Evolutionary conservation across 2,113 vertebrate genomes (phyloP), one percentile per base, ranked within the genome.

Genomic region (Periophthalmus modestus): DNA sequence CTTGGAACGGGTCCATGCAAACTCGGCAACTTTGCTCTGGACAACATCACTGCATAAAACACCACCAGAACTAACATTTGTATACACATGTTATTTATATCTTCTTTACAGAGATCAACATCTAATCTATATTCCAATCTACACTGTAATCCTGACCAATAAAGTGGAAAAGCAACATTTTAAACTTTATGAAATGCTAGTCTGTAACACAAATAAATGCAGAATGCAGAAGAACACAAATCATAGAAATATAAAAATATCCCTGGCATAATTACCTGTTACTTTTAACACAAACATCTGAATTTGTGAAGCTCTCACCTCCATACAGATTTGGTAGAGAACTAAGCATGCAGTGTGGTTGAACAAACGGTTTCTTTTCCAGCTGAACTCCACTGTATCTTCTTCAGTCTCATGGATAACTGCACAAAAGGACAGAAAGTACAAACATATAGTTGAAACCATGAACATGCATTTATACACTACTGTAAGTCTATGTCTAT

Each of bases 321-420:
- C 98, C 96, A 99, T 96, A 77, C 98, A 99, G 75, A 99, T 95
- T 74, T 99, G 97, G 86, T 99, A 99, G 54, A 99, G 95, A 69
- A 98, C 96, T 55, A 99, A 93, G 88, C 97, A 98, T 0, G 96
- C 97, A 0, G 96, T 98, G 92, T 99, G 98, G 80, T 92, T 95
- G 66, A 98, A 99, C 69, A 99, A 96, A 15, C 98, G 93, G 87
- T 98, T 94, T 91, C 98, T 95, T 84, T 97, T 98, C 98, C 98
- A 99, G 77, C 71, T 95, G 90, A 99, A 99, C 73, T 97, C 95
- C 2, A 99, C 96, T 0, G 36, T 84, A 3, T 95, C 94, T 0
- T 97, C 96, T 68, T 95, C 93, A 0, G 94, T 92, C 43, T 96
- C 91, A 0, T 99, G 97, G 57, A 95, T 94, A 82, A 99, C 98